A percentile compares a stretch with the other conserved stretches of the same genome.
Evolutionary conservation across 1,140 invertebrate species (phyloP).

Genomic region (Drosophila funebris): DNA sequence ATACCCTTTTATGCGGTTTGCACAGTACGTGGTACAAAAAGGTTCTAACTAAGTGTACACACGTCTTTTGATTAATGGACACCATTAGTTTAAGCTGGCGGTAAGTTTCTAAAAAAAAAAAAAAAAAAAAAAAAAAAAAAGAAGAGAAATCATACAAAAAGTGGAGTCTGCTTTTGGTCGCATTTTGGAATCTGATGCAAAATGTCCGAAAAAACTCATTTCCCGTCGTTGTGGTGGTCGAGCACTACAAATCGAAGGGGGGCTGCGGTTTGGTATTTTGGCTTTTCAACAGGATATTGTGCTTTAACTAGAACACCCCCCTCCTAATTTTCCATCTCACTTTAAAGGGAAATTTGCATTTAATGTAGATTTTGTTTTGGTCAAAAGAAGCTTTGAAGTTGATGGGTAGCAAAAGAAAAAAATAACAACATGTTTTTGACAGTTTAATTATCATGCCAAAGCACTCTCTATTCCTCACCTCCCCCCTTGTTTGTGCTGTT

Average conservation of each 20-base stretch:
- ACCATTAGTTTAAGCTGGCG: conserved; percentile 58
- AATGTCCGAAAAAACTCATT: conserved; percentile 57
- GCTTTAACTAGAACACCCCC: background rate
- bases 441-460: conserved; percentile 60
- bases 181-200: conserved; percentile 12
- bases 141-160: background rate
- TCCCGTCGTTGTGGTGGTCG: too few species aligned
- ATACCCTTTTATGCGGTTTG: background rate
- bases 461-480: background rate
- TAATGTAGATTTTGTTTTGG: conserved; percentile 23
- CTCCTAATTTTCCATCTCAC: background rate
- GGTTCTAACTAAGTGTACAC: conserved; percentile 15
- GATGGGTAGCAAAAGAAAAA: conserved; percentile 5
- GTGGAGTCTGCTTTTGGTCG: conserved; percentile 17
- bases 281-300: conserved; percentile 65
- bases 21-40: conserved; percentile 1
- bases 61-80: conserved; percentile 49
- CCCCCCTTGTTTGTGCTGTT: background rate
- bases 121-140: conserved; percentile 2
- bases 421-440: conserved; percentile 45
- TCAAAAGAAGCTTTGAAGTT: conserved; percentile 57
- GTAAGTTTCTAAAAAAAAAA: conserved; percentile 18
- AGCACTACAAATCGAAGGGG: conserved; percentile 48
- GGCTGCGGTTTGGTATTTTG: conserved; percentile 31
- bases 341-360: conserved; percentile 63